Conservation (phyloP, 1,140 invertebrate genomes). For the Galendromus occidentalis region DNA sequence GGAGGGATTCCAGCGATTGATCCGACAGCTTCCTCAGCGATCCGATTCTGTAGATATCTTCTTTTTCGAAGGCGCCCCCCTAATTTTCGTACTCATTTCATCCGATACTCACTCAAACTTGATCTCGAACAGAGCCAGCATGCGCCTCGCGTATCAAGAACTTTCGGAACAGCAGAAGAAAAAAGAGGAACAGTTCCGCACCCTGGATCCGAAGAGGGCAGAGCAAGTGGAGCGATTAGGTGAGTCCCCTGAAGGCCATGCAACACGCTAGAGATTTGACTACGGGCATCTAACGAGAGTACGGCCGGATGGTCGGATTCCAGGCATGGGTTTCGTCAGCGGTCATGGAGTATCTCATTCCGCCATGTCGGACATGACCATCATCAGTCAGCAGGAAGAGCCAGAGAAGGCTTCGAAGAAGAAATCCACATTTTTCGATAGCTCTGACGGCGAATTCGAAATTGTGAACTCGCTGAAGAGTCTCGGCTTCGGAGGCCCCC, state of each 20-base stretch:
- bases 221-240: conserved; percentile 75
- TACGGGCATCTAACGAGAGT: no score
- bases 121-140: conserved; percentile 45
- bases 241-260: conserved; percentile 32
- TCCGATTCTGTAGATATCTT: conserved; percentile 10
- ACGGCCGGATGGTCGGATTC: no score
- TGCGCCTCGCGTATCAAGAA: conserved; percentile 74
- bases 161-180: conserved; percentile 52
- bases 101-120: no score
- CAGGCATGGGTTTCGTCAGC: conserved; percentile 9
- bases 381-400: conserved; percentile 57
- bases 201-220: conserved; percentile 63
- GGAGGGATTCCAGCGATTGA: not conserved
- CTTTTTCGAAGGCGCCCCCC: no score
- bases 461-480: conserved; percentile 32
- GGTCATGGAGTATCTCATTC: conserved; percentile 45
- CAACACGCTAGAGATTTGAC: no score
- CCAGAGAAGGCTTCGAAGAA: not conserved
- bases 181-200: conserved; percentile 51
- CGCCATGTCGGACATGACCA: conserved; percentile 73
- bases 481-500: conserved; percentile 28
- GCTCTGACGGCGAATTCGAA: conserved; percentile 15
- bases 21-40: not conserved
- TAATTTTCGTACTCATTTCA: no score
- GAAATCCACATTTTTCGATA: not conserved